Percentiles rank a stretch among this genome's conserved stretches.
These are phyloP conservation scores for Sorex fumeus DNA, from an alignment of 2,113 vertebrate species.

Conservation along the genomic window DNA sequence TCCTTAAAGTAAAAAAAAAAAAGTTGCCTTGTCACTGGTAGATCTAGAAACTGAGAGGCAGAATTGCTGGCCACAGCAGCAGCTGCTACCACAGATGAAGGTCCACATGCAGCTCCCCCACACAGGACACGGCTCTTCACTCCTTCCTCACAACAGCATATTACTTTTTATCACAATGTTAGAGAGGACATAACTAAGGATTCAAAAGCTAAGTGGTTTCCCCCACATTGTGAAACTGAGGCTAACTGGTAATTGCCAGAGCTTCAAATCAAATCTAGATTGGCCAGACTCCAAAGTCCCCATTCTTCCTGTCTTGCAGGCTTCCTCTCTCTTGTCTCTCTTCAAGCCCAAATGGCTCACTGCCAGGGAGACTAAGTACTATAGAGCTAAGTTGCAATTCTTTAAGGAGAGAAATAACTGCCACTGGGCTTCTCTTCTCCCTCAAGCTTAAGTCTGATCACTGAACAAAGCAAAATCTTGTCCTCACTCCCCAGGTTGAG, in stretches of 20 bases:
- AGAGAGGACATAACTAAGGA: constrained; percentile 1
- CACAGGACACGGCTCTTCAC: neutral
- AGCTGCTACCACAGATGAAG: neutral
- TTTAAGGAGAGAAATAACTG: neutral
- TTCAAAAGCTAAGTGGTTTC: neutral
- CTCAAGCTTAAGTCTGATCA: neutral
- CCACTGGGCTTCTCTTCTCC: neutral
- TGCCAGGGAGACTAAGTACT: neutral
- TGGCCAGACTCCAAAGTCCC: neutral
- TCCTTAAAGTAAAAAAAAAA: neutral
- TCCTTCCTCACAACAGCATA: neutral
- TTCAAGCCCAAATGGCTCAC: neutral
- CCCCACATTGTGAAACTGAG: neutral
- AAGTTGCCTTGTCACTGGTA: too few species aligned
- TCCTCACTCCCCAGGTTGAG: neutral
- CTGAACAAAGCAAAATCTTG: neutral
- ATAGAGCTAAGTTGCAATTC: neutral
- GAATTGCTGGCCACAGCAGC: neutral
- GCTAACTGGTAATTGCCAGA: neutral
- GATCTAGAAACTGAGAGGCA: neutral
- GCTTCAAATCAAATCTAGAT: neutral
- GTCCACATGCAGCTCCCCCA: too few species aligned
- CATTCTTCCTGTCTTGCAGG: neutral
- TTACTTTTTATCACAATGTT: neutral
- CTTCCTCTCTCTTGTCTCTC: neutral